Conservation (phyloP, 2,888 invertebrate species). For the Zygogramma bicolorata region DNA sequence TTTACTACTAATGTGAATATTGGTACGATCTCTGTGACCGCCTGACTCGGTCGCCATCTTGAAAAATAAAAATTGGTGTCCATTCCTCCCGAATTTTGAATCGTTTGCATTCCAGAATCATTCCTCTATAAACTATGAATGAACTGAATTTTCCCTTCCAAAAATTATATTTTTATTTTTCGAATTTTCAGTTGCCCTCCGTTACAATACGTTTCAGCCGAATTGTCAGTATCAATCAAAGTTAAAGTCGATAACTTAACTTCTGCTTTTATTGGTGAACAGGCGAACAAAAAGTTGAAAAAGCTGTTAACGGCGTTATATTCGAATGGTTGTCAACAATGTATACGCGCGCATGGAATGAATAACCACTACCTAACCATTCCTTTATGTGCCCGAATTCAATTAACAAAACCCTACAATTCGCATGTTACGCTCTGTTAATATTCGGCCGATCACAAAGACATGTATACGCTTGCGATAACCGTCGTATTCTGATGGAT, state of each 20-base stretch:
- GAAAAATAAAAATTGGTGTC: no score
- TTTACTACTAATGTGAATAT: no score
- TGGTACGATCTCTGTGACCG: no score
- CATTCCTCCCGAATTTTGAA: no score
- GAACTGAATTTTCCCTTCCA: no score
- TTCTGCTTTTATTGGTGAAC: neutral
- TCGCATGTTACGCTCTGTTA: neutral
- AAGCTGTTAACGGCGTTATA: neutral
- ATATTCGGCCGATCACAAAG: no score
- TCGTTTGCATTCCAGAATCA: no score
- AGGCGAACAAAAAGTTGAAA: neutral
- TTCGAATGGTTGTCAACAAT: neutral
- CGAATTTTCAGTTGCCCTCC: no score
- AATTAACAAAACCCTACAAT: neutral
- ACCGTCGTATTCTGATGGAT: neutral
- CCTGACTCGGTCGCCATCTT: no score
- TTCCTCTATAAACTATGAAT: no score
- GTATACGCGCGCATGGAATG: neutral
- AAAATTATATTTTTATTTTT: no score
- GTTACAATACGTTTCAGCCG: neutral
- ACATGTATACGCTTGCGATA: neutral
- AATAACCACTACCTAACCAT: neutral
- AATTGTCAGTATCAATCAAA: neutral
- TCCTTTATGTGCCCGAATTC: neutral
- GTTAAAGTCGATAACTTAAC: neutral